These are phyloP conservation scores for Hemichromis elongatus DNA, from an alignment of 2,113 vertebrate species.

Conservation along the genomic window DNA sequence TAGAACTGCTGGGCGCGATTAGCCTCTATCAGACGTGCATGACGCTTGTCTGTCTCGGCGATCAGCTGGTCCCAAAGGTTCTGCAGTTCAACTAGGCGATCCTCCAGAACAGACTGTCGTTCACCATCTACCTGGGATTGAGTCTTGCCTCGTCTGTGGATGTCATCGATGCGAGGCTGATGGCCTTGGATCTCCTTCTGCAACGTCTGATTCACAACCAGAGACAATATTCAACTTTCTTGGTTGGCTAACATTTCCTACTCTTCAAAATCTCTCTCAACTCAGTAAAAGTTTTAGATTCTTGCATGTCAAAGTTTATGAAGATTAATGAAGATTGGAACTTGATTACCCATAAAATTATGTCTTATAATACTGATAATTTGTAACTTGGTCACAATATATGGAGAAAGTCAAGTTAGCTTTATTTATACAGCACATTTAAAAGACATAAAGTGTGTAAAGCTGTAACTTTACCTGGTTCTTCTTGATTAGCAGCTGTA, in stretches of 20 bases:
- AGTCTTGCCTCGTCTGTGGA: constrained; percentile 72
- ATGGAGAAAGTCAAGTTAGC: no score
- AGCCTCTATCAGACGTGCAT: constrained; percentile 77
- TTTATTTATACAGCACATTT: no score
- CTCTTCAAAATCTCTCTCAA: not conserved
- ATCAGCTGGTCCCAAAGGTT: constrained; percentile 82
- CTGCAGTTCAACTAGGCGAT: constrained; percentile 75
- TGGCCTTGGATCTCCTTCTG: constrained; percentile 94
- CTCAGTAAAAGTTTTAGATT: not conserved
- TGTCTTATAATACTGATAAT: not conserved
- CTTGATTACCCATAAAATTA: not conserved
- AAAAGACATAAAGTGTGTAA: no score
- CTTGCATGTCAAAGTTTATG: not conserved
- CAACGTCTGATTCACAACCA: constrained; percentile 73
- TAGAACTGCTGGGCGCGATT: constrained; percentile 90
- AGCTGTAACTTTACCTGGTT: constrained; percentile 78
- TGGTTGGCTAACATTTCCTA: not conserved
- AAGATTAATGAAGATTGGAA: not conserved
- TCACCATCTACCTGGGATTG: constrained; percentile 65
- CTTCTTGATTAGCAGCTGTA: constrained; percentile 92
- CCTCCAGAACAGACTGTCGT: constrained; percentile 71
- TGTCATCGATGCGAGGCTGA: constrained; percentile 87
- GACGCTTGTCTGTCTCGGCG: constrained; percentile 78
- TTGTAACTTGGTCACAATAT: not conserved
- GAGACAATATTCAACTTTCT: not conserved